Evolutionary conservation across 1,140 invertebrate genomes (phyloP).

Genomic region (Heterodera schachtii): DNA sequence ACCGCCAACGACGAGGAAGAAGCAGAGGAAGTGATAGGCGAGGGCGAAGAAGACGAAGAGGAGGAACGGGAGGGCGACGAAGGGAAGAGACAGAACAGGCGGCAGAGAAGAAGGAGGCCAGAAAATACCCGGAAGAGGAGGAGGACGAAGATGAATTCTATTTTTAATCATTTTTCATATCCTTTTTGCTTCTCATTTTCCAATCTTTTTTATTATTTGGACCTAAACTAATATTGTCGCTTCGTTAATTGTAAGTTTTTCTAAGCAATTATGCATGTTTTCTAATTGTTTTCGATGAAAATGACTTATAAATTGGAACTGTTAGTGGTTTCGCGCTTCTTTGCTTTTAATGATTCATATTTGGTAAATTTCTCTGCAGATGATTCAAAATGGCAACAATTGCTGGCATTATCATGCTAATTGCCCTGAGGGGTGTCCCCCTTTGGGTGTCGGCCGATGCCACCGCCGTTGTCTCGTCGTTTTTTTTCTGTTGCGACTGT

Average conservation of each 20-base stretch:
- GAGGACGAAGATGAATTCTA: not conserved
- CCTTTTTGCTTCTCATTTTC: too few relatives aligned
- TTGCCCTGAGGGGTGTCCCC: not conserved
- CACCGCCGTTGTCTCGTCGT: not conserved
- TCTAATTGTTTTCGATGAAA: too few relatives aligned
- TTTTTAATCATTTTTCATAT: too few relatives aligned
- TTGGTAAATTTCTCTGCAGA: too few relatives aligned
- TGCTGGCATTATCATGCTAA: not conserved
- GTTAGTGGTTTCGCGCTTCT: too few relatives aligned
- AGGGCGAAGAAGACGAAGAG: slow-evolving; percentile 25
- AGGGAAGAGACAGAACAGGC: slow-evolving; percentile 17
- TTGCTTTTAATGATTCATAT: too few relatives aligned
- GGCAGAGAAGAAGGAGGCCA: slow-evolving; percentile 7
- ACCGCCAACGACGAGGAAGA: slow-evolving; percentile 33
- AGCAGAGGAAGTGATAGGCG: slow-evolving; percentile 15
- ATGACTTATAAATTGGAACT: too few relatives aligned
- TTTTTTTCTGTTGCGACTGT: not conserved
- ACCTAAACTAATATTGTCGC: too few relatives aligned
- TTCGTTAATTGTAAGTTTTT: too few relatives aligned
- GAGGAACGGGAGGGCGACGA: not conserved
- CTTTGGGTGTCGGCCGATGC: not conserved
- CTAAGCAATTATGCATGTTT: too few relatives aligned
- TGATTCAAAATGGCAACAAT: too few relatives aligned
- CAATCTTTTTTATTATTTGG: too few relatives aligned
- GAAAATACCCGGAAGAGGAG: not conserved